Percentiles rank a stretch among this genome's conserved stretches.
These are phyloP conservation scores for Solenopsis invicta DNA, from an alignment of 1,140 invertebrate genomes.

Conservation along the genomic window DNA sequence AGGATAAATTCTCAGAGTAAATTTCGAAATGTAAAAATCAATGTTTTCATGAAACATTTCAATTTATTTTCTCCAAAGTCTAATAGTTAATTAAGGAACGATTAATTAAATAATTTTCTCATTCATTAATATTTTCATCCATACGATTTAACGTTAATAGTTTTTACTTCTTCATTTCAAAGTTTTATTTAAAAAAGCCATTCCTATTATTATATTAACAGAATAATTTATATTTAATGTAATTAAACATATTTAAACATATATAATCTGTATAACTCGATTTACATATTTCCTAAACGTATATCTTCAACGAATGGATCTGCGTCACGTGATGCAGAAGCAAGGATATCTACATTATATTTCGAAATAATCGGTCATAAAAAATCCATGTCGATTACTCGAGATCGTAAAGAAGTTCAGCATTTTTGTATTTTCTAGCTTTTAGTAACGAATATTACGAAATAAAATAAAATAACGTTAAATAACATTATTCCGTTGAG, in stretches of 20 bases:
- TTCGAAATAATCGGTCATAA: not conserved
- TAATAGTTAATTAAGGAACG: not conserved
- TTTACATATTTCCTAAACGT: not conserved
- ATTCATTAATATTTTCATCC: not conserved
- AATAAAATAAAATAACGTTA: not conserved
- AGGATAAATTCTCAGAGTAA: not conserved
- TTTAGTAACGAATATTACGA: not conserved
- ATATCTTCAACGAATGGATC: not conserved
- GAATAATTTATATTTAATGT: too few species aligned
- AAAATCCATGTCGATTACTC: not conserved
- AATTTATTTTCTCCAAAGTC: not conserved
- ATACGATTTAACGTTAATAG: not conserved
- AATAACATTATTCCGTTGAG: not conserved
- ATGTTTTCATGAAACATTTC: not conserved
- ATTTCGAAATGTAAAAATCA: not conserved
- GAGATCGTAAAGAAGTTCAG: constrained; percentile 13
- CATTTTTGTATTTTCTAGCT: not conserved
- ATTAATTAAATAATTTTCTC: not conserved
- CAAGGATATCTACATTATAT: constrained; percentile 6
- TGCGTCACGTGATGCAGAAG: not conserved
- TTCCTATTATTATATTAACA: too few species aligned
- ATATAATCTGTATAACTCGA: not conserved
- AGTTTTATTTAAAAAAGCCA: not conserved
- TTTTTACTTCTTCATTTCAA: not conserved
- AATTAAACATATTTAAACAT: too few species aligned